Percentiles rank a stretch among this genome's conserved stretches.
These are phyloP conservation scores for Trachops cirrhosus DNA, from an alignment of 2,797 vertebrate genomes.

Conservation along the genomic window DNA sequence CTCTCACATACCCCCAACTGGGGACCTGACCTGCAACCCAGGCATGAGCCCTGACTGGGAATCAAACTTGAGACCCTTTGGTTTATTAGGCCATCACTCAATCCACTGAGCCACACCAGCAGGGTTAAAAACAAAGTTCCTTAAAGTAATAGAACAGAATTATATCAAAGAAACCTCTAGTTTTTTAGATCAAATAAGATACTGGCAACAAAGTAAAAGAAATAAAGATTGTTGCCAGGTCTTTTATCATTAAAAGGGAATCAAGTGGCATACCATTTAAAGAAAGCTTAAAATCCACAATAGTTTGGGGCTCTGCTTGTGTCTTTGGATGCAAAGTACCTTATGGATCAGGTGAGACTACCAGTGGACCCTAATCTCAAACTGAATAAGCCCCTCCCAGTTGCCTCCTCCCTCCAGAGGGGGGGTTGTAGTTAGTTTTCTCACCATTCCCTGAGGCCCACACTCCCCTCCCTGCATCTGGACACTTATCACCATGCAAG, in stretches of 20 bases:
- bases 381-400: not conserved
- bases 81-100: no score
- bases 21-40: no score
- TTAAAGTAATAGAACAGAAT: not conserved
- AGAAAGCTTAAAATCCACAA: not conserved
- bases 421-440: not conserved
- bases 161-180: not conserved
- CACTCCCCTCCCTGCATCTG: not conserved
- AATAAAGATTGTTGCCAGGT: not conserved
- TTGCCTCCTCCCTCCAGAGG: not conserved
- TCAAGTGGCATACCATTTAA: not conserved
- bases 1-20: no score
- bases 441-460: not conserved
- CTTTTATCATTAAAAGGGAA: not conserved
- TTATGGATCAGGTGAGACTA: not conserved
- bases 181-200: constrained; percentile 9
- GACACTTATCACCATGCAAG: not conserved
- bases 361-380: not conserved
- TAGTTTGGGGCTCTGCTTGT: not conserved
- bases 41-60: no score
- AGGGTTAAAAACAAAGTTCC: not conserved
- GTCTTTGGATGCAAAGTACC: not conserved
- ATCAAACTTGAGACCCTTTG: no score
- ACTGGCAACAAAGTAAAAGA: not conserved
- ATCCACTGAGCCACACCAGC: no score